Evolutionary conservation across 1,140 invertebrate genomes (phyloP), one percentile per base, ranked within the genome.

Genomic region (Pogonus chalceus): DNA sequence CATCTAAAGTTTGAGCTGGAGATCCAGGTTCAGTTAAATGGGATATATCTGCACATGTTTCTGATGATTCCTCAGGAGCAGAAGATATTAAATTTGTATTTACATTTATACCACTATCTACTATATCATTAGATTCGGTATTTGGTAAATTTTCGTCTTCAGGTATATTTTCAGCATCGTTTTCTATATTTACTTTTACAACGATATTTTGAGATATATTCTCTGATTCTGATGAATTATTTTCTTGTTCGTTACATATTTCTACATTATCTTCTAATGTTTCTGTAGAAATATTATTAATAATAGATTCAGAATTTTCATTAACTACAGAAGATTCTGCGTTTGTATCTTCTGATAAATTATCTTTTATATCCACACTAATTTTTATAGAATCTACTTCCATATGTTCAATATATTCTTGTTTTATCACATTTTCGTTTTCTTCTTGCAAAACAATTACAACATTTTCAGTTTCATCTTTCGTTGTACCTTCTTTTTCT

Each of bases 331-430:
- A n/a, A n/a, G n/a, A n/a, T 9, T 12, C 7, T 43, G 3, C 37
- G 18, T 7, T 43, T 43, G 20, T 21, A 23, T 39, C 24, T 56
- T 48, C 24, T 10, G 18, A 21, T 43, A 14, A 16, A 16, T 43
- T 4, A 16, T 20, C 16, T 35, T 31, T 18, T 52, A 31, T n/a
- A n/a, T n/a, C n/a, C n/a, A n/a, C n/a, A n/a, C n/a, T n/a, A n/a
- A n/a, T 31, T 46, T 47, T 39, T 16, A 12, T 1, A 1, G 50
- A 51, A 49, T 60, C 56, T 1, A 54, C 54, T 58, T 58, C 56
- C 54, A 56, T 58, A 1, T 35, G 26, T 55, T 55, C 52, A 23
- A 23, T 43, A 18, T 3, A 2, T 51, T 55, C 18, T 35, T 20
- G 7, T 9, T 48, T 23, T 16, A 21, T n/a, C 35, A 18, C 26